These are phyloP conservation scores for Diogma glabrata DNA, from an alignment of 2,888 invertebrate genomes.

Conservation along the genomic window DNA sequence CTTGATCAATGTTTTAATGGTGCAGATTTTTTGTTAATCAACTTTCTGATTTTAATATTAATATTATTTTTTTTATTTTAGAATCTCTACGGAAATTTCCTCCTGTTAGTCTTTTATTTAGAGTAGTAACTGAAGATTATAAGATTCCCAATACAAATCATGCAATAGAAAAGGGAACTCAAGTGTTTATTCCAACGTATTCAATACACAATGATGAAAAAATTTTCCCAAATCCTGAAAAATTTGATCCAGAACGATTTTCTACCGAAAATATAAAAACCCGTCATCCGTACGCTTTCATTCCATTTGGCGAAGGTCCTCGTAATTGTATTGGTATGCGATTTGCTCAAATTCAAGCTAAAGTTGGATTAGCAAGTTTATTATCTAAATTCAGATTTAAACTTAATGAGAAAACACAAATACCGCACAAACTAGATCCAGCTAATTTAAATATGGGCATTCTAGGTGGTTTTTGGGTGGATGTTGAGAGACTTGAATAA, in stretches of 20 bases:
- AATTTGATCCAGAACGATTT: conserved; percentile 38
- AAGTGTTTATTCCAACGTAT: conserved; percentile 28
- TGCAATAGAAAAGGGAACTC: conserved; percentile 28
- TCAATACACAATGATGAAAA: conserved; percentile 36
- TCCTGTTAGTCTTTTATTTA: conserved; percentile 29
- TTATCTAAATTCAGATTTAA: conserved; percentile 9
- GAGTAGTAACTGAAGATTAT: conserved; percentile 29
- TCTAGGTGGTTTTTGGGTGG: conserved; percentile 16
- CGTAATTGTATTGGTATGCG: conserved; percentile 29
- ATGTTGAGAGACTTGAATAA: no score
- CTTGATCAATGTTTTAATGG: conserved; percentile 5
- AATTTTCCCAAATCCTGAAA: conserved; percentile 35
- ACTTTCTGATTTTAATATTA: not conserved
- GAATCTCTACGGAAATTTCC: conserved; percentile 39
- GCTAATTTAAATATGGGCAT: conserved; percentile 14
- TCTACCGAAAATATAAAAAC: conserved; percentile 23
- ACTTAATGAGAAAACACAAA: not conserved
- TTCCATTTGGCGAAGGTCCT: conserved; percentile 34
- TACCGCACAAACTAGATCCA: conserved; percentile 5
- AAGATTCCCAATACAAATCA: conserved; percentile 25
- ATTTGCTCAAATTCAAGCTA: conserved; percentile 28
- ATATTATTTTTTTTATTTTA: no score
- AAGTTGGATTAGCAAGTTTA: conserved; percentile 25
- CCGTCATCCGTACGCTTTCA: conserved; percentile 27
- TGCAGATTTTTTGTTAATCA: no score